A percentile compares a stretch with the other conserved stretches of the same genome.
Evolutionary conservation across 2,797 vertebrate genomes (phyloP).

Genomic region (Lates japonicus): DNA sequence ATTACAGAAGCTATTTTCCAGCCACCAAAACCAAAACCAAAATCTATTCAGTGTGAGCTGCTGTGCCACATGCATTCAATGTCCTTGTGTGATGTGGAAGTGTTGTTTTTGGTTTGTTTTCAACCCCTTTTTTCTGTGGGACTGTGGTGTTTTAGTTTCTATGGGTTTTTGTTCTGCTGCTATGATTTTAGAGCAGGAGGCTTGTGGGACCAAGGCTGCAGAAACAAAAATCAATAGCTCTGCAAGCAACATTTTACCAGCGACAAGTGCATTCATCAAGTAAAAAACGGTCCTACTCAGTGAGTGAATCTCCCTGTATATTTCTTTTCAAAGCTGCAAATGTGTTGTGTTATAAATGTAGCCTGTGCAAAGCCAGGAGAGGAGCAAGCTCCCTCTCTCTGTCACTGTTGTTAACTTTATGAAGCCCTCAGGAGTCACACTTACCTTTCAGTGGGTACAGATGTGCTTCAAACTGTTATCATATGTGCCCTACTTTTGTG

Average conservation of each 20-base stretch:
- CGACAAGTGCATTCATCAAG: conserved; percentile 76
- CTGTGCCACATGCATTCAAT: background rate
- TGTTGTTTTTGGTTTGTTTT: conserved; percentile 43
- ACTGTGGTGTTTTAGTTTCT: conserved; percentile 39
- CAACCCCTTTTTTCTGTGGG: conserved; percentile 53
- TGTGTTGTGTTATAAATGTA: conserved; percentile 28
- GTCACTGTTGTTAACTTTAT: conserved; percentile 36
- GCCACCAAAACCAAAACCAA: conserved; percentile 14
- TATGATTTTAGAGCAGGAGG: conserved; percentile 63
- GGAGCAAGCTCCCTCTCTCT: background rate
- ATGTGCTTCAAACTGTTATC: conserved; percentile 38
- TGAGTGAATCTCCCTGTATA: conserved; percentile 34
- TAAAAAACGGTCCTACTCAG: conserved; percentile 47
- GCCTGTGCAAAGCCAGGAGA: conserved; percentile 19
- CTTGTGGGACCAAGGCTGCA: conserved; percentile 52
- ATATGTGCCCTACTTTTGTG: conserved; percentile 31
- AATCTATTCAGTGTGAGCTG: conserved; percentile 8
- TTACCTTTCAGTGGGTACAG: conserved; percentile 21
- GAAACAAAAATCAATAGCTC: conserved; percentile 74
- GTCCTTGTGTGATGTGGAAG: conserved; percentile 20
- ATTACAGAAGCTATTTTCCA: conserved; percentile 40
- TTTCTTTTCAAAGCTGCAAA: conserved; percentile 51
- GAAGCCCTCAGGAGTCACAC: conserved; percentile 45
- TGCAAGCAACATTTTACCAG: conserved; percentile 62
- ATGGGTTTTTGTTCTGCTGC: conserved; percentile 57